Base-by-base conservation (phyloP, 2,113 vertebrate genomes). In the Isichthys henryi region DNA sequence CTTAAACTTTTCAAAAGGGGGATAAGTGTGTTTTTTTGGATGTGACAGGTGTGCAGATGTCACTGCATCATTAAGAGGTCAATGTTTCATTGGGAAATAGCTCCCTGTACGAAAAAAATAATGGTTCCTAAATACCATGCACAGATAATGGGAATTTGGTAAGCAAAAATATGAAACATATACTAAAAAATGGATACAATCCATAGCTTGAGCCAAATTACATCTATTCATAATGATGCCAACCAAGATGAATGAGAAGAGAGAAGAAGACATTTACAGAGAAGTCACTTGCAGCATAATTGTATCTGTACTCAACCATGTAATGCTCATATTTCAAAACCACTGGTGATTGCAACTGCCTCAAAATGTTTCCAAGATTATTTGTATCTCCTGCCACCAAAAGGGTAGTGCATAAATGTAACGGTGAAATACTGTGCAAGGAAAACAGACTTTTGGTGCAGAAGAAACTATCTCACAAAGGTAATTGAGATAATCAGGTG, bases 321-420 rank as follows among this genome's bases (percentile, higher is more conserved):
- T 84, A 84, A 84, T 46, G 82, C 39, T 82, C 43, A 48, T 84
- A 84, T 84, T 84, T 84, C 82, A 84, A 46, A 84, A 84, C 21
- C 82, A n/a, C 9, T 21, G 82, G 82, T 84, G 45, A 84, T 10
- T 84, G 82, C 45, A 48, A 84, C 82, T 46, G 82, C 45, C 39
- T 84, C 8, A 23, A 48, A 84, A 46, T 11, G 80, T 83, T 46
- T 83, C 21, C 43, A 9, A 46, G 39, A 19, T 35, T 31, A 53
- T 87, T 52, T 17, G 85, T 87, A 31, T 52, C 31, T 56, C n/a
- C 27, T 52, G n/a, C 13, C 85, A 52, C n/a, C 7, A n/a, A n/a
- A 15, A 5, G 5, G 13, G 74, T 19, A 80, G 39, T 84, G 35
- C 45, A 43, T 21, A 84, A 21, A 84, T 84, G 45, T 45, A 46